Base-by-base conservation (phyloP, 2,888 invertebrate species). In the Meiosimyza decipiens region DNA sequence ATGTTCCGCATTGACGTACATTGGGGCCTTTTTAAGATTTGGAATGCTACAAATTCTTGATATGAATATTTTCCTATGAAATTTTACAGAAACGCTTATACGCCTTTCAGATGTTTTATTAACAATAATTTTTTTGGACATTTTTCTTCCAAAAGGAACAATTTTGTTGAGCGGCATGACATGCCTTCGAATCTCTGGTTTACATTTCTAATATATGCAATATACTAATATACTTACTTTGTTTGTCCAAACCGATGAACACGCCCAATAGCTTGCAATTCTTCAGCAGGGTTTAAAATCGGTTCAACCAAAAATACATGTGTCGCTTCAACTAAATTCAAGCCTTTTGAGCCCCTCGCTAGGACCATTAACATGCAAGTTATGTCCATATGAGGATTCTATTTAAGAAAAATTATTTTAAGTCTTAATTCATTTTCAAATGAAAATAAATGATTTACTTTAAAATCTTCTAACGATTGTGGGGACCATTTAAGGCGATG, bases 231-330 rank as follows among this genome's bases (percentile, higher is more conserved):
- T 74, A 76, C 79, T 80, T 78, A 92, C 91, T 89, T 91, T 1
- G 90, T 92, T 87, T 95, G 95, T 0, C 95, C 95, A 77, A 95
- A 93, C 54, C 95, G 89, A 87, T 94, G 93, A 15, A 95, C 90
- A 73, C 95, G 87, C 0, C 94, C 94, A 72, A 95, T 90, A 1
- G 94, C 94, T 87, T 95, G 94, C 15, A 91, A 85, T 80, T 94
- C 93, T 80, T 92, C 91, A 0, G 91, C 91, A 3, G 91, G 90
- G 85, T 94, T 93, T 18, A 94, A 86, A 55, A 93, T 88, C 0
- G 94, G 94, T 80, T 95, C 94, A 0, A 92, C 90, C 28, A 95
- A 87, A 64, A 95, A 88, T 0, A 94, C 91, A 84, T 94, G 93
- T 0, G 92, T 92, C 0, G 95, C 94, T 87, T 94, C 94, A 47